These are phyloP conservation scores for Syrista parreyssii DNA, from an alignment of 2,888 invertebrate species.

Conservation along the genomic window DNA sequence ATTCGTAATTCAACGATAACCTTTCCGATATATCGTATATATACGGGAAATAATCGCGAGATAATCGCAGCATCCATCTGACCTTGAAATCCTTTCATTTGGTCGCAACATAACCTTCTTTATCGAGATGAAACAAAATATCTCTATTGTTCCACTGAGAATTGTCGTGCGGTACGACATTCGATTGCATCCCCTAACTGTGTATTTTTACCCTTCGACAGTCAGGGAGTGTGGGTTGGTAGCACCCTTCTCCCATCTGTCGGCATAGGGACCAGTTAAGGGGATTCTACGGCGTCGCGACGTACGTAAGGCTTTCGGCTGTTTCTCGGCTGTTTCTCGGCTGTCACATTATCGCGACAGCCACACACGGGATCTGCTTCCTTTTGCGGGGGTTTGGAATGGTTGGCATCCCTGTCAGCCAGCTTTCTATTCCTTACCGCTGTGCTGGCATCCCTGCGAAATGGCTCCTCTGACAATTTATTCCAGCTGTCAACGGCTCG, in stretches of 20 bases:
- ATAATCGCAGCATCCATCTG: background rate
- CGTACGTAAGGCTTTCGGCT: slow-evolving; percentile 44
- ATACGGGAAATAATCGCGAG: no score
- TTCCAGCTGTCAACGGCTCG: slow-evolving; percentile 23
- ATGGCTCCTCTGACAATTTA: slow-evolving; percentile 27
- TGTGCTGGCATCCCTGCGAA: slow-evolving; percentile 26
- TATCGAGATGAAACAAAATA: background rate
- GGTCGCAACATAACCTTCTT: background rate
- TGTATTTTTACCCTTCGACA: background rate
- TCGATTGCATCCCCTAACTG: background rate
- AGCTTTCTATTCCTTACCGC: slow-evolving; percentile 16
- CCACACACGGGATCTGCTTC: slow-evolving; percentile 29
- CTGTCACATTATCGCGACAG: slow-evolving; percentile 58
- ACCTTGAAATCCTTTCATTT: background rate
- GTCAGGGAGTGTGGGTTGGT: background rate
- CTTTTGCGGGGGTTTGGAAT: background rate
- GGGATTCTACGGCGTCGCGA: background rate
- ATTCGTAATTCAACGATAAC: background rate
- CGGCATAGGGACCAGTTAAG: background rate
- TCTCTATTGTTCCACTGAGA: background rate
- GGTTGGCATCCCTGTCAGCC: slow-evolving; percentile 8
- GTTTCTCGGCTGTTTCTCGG: slow-evolving; percentile 56
- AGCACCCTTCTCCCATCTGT: background rate
- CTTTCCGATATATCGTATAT: background rate
- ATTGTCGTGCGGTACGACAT: background rate